These are phyloP conservation scores for Lycaena phlaeas DNA, from an alignment of 2,888 invertebrate genomes.

Conservation along the genomic window DNA sequence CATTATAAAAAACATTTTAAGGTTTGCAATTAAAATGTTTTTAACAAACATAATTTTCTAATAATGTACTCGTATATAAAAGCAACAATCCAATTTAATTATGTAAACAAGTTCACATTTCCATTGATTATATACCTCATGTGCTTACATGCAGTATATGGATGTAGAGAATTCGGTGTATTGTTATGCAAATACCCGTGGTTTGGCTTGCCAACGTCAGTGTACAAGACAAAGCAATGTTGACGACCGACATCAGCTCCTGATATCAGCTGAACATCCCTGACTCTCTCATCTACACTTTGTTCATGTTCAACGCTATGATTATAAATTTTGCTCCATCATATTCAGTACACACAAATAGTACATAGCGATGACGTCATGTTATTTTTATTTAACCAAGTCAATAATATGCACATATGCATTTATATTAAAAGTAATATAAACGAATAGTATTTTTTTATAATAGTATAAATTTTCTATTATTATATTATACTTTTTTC, in stretches of 20 bases:
- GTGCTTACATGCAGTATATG: conserved; percentile 15
- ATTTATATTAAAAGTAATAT: background rate
- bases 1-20: too few species aligned
- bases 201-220: conserved; percentile 59
- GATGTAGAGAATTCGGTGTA: conserved; percentile 39
- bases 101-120: conserved; percentile 5
- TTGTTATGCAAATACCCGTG: conserved; percentile 67
- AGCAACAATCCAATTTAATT: background rate
- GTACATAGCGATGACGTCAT: too few species aligned
- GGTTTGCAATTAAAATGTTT: too few species aligned
- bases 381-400: too few species aligned
- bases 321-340: conserved; percentile 7
- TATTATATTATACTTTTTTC: too few species aligned
- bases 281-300: conserved; percentile 33
- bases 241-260: conserved; percentile 59
- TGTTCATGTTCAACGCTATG: conserved; percentile 29
- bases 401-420: too few species aligned
- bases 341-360: too few species aligned
- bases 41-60: too few species aligned
- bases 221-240: conserved; percentile 65
- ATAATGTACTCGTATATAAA: too few species aligned
- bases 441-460: too few species aligned
- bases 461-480: too few species aligned
- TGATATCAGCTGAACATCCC: conserved; percentile 52
- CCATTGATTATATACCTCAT: conserved; percentile 11